Conservation (phyloP, 2,797 vertebrate genomes). For the Tympanoctomys barrerae region DNA sequence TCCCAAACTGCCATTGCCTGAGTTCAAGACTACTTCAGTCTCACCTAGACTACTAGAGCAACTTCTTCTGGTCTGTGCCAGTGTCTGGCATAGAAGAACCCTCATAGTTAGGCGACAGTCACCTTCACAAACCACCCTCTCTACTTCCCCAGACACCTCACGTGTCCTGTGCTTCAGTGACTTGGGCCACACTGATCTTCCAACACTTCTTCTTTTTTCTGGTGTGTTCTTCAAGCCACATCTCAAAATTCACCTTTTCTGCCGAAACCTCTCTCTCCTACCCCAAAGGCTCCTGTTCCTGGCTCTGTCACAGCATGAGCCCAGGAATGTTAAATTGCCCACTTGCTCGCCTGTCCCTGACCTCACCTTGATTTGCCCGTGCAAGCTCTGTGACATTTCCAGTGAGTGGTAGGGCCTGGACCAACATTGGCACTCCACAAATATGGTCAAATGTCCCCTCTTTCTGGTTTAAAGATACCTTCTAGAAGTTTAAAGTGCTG, state of each 20-base stretch:
- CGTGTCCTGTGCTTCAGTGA: background rate
- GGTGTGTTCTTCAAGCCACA: background rate
- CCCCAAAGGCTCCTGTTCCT: background rate
- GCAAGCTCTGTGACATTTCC: background rate
- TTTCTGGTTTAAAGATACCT: background rate
- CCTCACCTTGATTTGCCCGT: background rate
- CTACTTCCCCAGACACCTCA: background rate
- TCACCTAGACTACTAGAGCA: background rate
- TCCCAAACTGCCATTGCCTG: background rate
- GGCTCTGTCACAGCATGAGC: background rate
- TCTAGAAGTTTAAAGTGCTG: conserved; percentile 32
- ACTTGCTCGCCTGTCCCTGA: background rate
- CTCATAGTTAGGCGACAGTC: background rate
- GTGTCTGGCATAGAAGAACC: background rate
- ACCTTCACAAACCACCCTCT: background rate
- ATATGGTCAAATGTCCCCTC: background rate
- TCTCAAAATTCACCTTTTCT: conserved; percentile 26
- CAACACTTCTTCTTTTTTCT: background rate
- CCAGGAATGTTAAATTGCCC: background rate
- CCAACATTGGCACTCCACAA: background rate
- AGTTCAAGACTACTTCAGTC: background rate
- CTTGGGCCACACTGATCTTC: background rate
- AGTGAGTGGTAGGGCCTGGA: background rate
- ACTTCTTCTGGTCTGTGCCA: background rate
- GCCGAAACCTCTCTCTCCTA: background rate